Base-by-base conservation (phyloP, 2,888 invertebrate species). In the Agapetus fuscipes region DNA sequence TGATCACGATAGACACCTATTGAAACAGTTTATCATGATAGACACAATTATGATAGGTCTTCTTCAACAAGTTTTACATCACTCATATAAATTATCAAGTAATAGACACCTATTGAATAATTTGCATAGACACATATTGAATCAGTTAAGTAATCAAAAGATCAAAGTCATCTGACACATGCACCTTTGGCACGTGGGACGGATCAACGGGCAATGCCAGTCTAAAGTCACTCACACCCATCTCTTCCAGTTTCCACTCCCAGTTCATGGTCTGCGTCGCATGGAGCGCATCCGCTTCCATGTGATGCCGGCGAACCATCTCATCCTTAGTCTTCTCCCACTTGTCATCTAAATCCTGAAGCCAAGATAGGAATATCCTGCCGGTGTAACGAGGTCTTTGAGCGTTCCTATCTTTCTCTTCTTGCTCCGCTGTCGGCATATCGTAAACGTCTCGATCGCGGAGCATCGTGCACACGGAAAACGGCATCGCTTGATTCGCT, bases 291-390 rank as follows among this genome's bases (percentile, higher is more conserved):
- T 95, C 91, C 0, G 95, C 94, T 62, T 97, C 96, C 50, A 91
- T 93, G 58, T 94, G 91, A 63, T 96, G 96, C 16, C 95, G 76
- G 40, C 91, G 66, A 48, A 95, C 72, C 87, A 95, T 89, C 37
- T 85, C 80, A 63, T 94, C 91, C 86, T 96, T 96, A 45, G 95
- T 93, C 67, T 94, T 95, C 58, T 95, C 94, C 91, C 94, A 96
- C 61, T 96, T 96, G 56, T 96, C 95, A 58, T 93, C 93, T 1
- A 95, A 91, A 61, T 96, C 96, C 63, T 95, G 94, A 27, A 95
- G 66, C 95, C 95, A 96, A 39, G 93, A 91, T 41, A 94, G 72
- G 58, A 96, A 88, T 46, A 94, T 75, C 16, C 96, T 73, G 16
- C 94, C 95, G 65, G 94, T 96, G 57, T 93, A 95, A 20, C 95